Percentiles rank a stretch among this genome's conserved stretches.
These are phyloP conservation scores for Zaprionus tsacasi DNA, from an alignment of 1,140 invertebrate genomes.

Conservation along the genomic window DNA sequence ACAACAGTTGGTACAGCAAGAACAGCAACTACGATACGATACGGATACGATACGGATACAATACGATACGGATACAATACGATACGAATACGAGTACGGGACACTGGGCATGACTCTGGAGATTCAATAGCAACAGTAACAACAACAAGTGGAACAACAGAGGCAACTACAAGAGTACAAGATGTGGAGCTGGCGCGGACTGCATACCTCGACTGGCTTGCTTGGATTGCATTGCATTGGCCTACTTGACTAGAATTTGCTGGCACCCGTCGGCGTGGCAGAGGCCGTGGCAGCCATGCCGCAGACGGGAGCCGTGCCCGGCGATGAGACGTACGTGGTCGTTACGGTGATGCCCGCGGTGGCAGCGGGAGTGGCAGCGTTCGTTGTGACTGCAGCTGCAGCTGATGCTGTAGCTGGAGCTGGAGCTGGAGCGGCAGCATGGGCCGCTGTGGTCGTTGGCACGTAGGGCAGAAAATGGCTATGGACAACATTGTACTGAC, in stretches of 20 bases:
- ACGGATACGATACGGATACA: no score
- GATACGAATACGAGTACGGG: conserved; percentile 7
- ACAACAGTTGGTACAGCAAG: conserved; percentile 48
- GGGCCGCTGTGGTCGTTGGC: conserved; percentile 63
- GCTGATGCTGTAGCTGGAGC: conserved; percentile 14
- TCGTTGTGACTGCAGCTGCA: conserved; percentile 44
- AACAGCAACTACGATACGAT: conserved; percentile 23
- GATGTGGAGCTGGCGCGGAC: conserved; percentile 1
- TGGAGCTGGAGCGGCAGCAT: conserved; percentile 22
- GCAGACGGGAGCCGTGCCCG: conserved; percentile 63
- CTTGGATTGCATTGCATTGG: conserved; percentile 20
- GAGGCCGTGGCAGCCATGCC: conserved; percentile 46
- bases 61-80: not conserved
- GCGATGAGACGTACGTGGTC: conserved; percentile 64
- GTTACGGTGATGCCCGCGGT: conserved; percentile 42
- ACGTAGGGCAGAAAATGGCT: conserved; percentile 75
- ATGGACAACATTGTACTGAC: conserved; percentile 69
- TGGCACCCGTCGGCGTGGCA: conserved; percentile 10
- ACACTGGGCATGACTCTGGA: conserved; percentile 18
- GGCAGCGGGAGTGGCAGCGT: conserved; percentile 52
- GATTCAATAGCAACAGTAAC: not conserved
- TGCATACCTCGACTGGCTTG: conserved; percentile 18
- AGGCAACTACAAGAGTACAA: conserved; percentile 8
- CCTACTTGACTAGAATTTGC: conserved; percentile 71
- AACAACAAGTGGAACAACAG: conserved; percentile 12